Conservation (phyloP, 1,140 invertebrate species). For the Sycophila sp. region DNA sequence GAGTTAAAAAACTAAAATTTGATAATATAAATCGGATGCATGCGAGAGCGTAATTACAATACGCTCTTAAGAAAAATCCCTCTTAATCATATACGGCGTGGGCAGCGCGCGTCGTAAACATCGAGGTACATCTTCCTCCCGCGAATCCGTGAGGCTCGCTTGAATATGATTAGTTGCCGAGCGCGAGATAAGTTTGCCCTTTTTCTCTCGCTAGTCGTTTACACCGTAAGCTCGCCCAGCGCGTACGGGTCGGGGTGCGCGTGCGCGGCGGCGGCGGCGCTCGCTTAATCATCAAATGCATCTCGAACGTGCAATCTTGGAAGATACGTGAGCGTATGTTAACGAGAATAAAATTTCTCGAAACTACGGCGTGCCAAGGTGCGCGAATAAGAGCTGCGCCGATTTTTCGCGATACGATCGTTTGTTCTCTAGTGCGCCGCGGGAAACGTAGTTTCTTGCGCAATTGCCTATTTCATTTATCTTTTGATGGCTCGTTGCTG, state of each 20-base stretch:
- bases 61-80: constrained; percentile 4
- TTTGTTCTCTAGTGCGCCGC: too few relatives aligned
- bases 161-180: constrained; percentile 32
- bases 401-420: constrained; percentile 1
- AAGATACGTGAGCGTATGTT: constrained; percentile 35
- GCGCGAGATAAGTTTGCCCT: constrained; percentile 5
- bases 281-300: constrained; percentile 37
- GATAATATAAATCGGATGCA: constrained; percentile 6
- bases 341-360: constrained; percentile 33
- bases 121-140: constrained; percentile 10
- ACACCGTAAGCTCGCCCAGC: constrained; percentile 24
- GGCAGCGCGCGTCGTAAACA: constrained; percentile 25
- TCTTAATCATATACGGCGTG: constrained; percentile 6
- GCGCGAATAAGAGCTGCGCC: constrained; percentile 11
- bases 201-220: constrained; percentile 16
- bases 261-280: neutral
- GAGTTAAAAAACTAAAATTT: too few relatives aligned
- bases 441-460: too few relatives aligned
- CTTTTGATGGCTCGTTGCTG: too few relatives aligned
- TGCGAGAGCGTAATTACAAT: neutral
- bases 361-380: neutral
- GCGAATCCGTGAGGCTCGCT: neutral
- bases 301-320: constrained; percentile 36
- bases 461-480: neutral
- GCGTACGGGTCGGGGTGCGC: neutral